These are phyloP conservation scores for Brachionus rubens DNA, from an alignment of 1,140 invertebrate genomes.

Conservation along the genomic window DNA sequence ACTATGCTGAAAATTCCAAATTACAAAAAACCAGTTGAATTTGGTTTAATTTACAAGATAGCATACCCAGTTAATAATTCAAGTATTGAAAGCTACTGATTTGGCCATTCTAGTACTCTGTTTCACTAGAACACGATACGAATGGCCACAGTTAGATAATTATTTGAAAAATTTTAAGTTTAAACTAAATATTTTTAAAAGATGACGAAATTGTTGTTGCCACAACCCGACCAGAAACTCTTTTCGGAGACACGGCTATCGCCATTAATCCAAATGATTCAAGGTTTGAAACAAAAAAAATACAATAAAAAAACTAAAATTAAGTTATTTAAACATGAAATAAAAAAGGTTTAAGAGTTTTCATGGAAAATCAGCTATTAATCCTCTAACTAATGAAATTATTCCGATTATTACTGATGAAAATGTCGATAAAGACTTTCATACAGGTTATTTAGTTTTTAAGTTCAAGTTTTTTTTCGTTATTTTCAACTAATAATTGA, in stretches of 20 bases:
- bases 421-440: conserved; percentile 40
- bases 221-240: conserved; percentile 49
- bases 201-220: conserved; percentile 48
- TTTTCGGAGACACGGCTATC: conserved; percentile 48
- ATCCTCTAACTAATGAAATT: conserved; percentile 32
- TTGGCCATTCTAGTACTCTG: too few species aligned
- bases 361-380: conserved; percentile 10
- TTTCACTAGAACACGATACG: too few species aligned
- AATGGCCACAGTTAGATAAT: not conserved
- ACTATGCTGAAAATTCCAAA: conserved; percentile 86
- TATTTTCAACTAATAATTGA: not conserved
- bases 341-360: not conserved
- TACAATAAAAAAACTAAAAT: not conserved
- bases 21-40: conserved; percentile 82
- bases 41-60: conserved; percentile 66
- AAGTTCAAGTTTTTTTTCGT: not conserved
- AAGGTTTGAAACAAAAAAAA: conserved; percentile 1
- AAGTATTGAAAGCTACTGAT: too few species aligned
- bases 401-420: conserved; percentile 45
- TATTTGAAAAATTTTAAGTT: not conserved
- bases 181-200: not conserved
- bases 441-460: not conserved
- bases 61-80: conserved; percentile 47
- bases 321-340: not conserved
- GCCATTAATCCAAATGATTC: conserved; percentile 49